These are phyloP conservation scores for Blastomussa wellsi DNA, from an alignment of 92 coral and sea anemone species.

Conservation along the genomic window DNA sequence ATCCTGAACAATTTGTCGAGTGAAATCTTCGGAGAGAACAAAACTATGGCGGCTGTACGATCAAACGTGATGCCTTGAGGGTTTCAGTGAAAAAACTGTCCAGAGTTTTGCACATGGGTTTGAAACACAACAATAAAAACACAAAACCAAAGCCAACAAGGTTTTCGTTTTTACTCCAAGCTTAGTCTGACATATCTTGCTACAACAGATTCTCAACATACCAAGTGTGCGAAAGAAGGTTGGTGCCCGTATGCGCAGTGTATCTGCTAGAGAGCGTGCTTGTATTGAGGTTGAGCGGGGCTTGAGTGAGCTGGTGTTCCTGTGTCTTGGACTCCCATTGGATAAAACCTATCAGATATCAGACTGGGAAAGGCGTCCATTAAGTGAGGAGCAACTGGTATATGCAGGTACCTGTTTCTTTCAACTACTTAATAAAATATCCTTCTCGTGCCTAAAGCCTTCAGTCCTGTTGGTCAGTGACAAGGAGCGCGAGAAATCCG, in stretches of 20 bases:
- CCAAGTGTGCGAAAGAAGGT: slow-evolving; percentile 38
- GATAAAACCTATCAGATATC: slow-evolving; percentile 96
- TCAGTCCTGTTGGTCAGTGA: too few relatives aligned
- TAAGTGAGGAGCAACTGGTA: slow-evolving; percentile 73
- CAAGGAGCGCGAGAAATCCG: too few relatives aligned
- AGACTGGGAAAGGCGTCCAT: slow-evolving; percentile 98
- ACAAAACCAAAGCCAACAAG: neutral
- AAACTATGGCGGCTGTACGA: too few relatives aligned
- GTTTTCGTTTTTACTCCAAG: neutral
- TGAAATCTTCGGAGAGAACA: neutral
- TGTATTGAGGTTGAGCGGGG: slow-evolving; percentile 75
- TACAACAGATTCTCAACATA: slow-evolving; percentile 24
- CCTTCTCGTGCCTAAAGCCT: too few relatives aligned
- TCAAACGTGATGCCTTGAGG: neutral
- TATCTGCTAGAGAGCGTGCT: slow-evolving; percentile 35
- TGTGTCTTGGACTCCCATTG: slow-evolving; percentile 85
- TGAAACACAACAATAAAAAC: neutral
- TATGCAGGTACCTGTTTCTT: slow-evolving; percentile 97
- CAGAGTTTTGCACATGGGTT: neutral
- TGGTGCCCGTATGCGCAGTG: slow-evolving; percentile 27
- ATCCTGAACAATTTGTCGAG: neutral
- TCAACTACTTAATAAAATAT: too few relatives aligned
- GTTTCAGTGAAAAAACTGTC: too few relatives aligned
- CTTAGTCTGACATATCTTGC: neutral
- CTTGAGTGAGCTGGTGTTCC: slow-evolving; percentile 85